A percentile compares a stretch with the other conserved stretches of the same genome.
Evolutionary conservation across 2,797 vertebrate genomes (phyloP).

Genomic region (Cryptoblepharus egeriae): DNA sequence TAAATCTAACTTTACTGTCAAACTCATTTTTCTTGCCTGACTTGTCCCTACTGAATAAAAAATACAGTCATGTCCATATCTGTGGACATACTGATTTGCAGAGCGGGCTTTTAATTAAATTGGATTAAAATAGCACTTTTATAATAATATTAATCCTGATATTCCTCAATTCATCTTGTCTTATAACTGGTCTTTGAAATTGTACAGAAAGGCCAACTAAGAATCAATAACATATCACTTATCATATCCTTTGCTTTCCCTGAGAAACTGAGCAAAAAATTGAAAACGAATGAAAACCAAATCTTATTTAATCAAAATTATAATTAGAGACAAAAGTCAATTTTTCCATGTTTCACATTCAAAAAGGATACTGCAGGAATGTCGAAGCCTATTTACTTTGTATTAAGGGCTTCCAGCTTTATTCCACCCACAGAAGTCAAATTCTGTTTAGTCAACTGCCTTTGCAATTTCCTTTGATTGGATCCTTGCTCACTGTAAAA

Average conservation of each 20-base stretch:
- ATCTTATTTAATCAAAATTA: slow-evolving; percentile 8
- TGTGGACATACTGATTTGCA: not conserved
- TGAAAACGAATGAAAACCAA: slow-evolving; percentile 43
- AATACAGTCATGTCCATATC: slow-evolving; percentile 1
- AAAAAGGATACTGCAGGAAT: not conserved
- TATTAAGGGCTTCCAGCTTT: not conserved
- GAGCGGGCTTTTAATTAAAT: slow-evolving; percentile 17
- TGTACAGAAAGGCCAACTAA: slow-evolving; percentile 36
- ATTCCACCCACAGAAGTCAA: not conserved
- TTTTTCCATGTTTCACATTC: not conserved
- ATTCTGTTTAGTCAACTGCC: not conserved
- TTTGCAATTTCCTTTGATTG: not conserved
- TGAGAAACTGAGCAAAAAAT: slow-evolving; percentile 10
- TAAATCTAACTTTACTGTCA: not conserved
- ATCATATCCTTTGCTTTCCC: slow-evolving; percentile 4
- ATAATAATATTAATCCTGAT: slow-evolving; percentile 18
- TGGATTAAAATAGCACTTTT: slow-evolving; percentile 29
- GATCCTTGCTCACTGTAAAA: not conserved
- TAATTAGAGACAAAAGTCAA: not conserved
- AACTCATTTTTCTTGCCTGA: not conserved
- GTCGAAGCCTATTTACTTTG: not conserved
- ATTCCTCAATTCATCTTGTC: slow-evolving; percentile 4
- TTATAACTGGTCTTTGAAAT: slow-evolving; percentile 10
- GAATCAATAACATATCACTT: slow-evolving; percentile 41
- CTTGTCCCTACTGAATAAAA: not conserved